phyloP scores from a whole-genome alignment of 2,113 vertebrate genomes.

The Carassius gibelio region DNA sequence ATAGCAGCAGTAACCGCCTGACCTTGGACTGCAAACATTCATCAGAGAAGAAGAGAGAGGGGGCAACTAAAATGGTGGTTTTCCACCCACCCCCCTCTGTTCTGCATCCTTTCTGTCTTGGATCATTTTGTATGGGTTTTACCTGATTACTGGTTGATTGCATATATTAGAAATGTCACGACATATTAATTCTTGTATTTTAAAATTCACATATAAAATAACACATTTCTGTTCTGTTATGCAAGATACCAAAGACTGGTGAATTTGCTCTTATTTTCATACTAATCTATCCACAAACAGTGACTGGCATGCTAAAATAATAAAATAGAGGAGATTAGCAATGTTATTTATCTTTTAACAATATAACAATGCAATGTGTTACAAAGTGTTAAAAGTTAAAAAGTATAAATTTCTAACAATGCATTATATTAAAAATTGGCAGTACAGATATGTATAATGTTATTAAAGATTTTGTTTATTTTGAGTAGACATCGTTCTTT shows the following conservation, averaged over 20 bases:
- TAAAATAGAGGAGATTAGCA: neutral
- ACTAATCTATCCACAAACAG: neutral
- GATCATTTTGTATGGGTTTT: neutral
- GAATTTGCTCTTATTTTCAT: neutral
- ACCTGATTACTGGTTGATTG: neutral
- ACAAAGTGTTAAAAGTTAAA: too few species aligned
- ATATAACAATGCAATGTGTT: too few species aligned
- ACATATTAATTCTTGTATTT: neutral
- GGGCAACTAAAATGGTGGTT: constrained; percentile 51
- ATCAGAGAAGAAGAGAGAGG: constrained; percentile 18
- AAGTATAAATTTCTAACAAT: too few species aligned
- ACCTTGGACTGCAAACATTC: constrained; percentile 48
- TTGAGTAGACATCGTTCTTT: neutral
- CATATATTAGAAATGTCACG: neutral
- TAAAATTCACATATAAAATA: neutral
- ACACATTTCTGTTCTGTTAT: too few species aligned
- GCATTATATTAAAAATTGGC: too few species aligned
- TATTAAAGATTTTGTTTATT: neutral
- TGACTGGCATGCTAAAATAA: neutral
- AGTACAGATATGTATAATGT: too few species aligned
- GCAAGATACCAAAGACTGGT: too few species aligned
- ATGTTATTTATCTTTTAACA: neutral
- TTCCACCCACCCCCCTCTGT: neutral
- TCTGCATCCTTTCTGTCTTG: neutral
- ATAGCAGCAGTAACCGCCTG: constrained; percentile 46